Evolutionary conservation across 2,888 invertebrate genomes (phyloP), one percentile per base, ranked within the genome.

Genomic region (Amblyjoppa fuscipennis): DNA sequence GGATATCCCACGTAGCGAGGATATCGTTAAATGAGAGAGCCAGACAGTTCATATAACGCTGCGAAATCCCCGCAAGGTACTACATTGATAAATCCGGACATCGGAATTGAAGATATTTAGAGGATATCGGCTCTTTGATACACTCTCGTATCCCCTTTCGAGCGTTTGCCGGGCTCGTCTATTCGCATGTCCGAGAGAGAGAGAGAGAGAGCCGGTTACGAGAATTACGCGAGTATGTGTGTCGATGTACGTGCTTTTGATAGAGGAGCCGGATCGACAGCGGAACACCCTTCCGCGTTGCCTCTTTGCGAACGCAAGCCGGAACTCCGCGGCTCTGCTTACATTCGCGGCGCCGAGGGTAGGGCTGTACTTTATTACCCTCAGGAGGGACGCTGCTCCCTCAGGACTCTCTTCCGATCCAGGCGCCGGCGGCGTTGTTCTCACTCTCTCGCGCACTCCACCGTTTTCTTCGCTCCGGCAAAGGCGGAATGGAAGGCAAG

Each of bases 321-420:
- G 82, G 79, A 79, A 75, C 76, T 85, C 28, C 75, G 56, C 74
- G 31, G 71, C 66, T 25, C 38, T 80, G 77, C 53, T 71, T 73
- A 82, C 68, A 56, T 71, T 71, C 68, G 66, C 49, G 51, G 51
- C 45, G 49, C 59, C 25, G 11, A 49, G 76, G 76, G 80, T 25
- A 73, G 61, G 51, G 53, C 51, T 56, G 53, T 76, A 77, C 51
- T 77, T 84, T 84, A 81, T 81, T 81, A 74, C 69, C 77, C 66
- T 80, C 56, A 31, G 41, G 51, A 61, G 75, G 61, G 76, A 73
- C 56, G 75, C 25, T 77, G 71, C 45, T 79, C 25, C 31, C 20
- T 49, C 25, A 41, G 38, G 41, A 70, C 13, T 56, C 53, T 20
- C 34, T 64, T 80, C n/a, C 71, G 31, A 31, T 70, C 45, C 25